Base-by-base conservation (phyloP, 2,888 invertebrate genomes). In the Cartodere bifasciata region DNA sequence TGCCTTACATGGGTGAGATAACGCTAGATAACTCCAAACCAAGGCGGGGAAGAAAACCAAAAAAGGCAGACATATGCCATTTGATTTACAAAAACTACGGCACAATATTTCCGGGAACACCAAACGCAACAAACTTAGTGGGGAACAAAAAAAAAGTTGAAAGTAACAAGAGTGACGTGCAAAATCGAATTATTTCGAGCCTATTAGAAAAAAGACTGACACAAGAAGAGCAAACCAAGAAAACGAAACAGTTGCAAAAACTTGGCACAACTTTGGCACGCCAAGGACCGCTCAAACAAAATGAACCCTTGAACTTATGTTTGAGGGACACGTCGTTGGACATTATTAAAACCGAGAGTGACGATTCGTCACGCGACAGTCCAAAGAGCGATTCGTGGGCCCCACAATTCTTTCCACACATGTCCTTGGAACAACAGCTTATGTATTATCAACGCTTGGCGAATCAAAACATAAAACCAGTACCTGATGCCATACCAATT, bases 1-100 rank as follows among this genome's bases (percentile, higher is more conserved):
- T 88, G 25, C 88, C 88, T 0, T 88, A 87, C 58, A 88, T 88
- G 87, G 88, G 88, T 0, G 88, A 88, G 55, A 86, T 88, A 67
- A 87, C 87, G 0, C 58, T 88, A 31, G 86, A 87, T 51, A 85
- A 88, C 57, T 82, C 81, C 9, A 83, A 86, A 45, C 88, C 88
- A 0, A 62, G 87, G 20, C 67, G 90, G 37, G 88, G 88, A 0
- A 66, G 88, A 11, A 90, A 90, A 50, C 90, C 88, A 0, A 88
- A 88, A 53, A 88, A 90, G 56, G 86, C 88, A 0, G 88, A 88
- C 50, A 90, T 90, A 42, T 88, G 88, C 42, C 88, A 88, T 50
- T 62, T 88, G 23, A 88, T 88, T 43, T 87, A 88, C 50, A 88
- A 88, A 54, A 88, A 88, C 55, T 88, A 88, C 52, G 88, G 87